phyloP scores from a whole-genome alignment of 1,140 invertebrate genomes.

The Chironomus striatipennis region DNA sequence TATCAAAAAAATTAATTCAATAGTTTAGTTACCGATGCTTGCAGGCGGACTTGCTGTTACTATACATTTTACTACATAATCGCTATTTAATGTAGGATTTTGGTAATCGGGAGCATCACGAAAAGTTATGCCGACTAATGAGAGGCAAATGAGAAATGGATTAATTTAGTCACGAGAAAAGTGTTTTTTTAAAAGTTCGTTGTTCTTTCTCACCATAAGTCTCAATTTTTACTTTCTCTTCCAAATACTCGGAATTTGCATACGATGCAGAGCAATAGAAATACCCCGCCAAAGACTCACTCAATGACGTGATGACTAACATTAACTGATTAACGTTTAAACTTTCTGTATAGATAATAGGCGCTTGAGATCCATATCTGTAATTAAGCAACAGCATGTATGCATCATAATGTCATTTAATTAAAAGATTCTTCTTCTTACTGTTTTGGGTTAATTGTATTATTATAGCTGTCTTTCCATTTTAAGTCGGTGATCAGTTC shows the following conservation, averaged over 20 bases:
- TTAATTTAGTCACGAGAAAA: background rate
- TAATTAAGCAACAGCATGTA: background rate
- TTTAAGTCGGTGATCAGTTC: constrained; percentile 54
- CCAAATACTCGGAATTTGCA: constrained; percentile 54
- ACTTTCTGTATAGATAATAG: constrained; percentile 54
- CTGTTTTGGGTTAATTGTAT: constrained; percentile 53
- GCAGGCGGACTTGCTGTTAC: constrained; percentile 78
- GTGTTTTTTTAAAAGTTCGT: background rate
- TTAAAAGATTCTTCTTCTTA: constrained; percentile 39
- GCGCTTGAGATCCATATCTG: constrained; percentile 40
- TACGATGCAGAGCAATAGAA: constrained; percentile 78
- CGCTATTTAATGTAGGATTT: constrained; percentile 63
- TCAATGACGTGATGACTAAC: constrained; percentile 65
- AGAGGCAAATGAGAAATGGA: constrained; percentile 3
- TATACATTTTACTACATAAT: constrained; percentile 72
- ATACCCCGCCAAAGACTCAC: constrained; percentile 63
- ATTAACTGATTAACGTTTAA: constrained; percentile 51
- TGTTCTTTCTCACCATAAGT: constrained; percentile 59
- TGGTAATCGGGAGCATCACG: constrained; percentile 76
- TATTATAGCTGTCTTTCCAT: constrained; percentile 59
- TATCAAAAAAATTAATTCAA: too few relatives aligned
- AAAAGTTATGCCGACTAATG: constrained; percentile 73
- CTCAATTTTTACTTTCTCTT: constrained; percentile 56
- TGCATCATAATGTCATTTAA: background rate
- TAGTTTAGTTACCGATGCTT: constrained; percentile 31